A percentile compares a stretch with the other conserved stretches of the same genome.
Evolutionary conservation across 2,888 invertebrate genomes (phyloP).

Genomic region (Operophtera brumata): DNA sequence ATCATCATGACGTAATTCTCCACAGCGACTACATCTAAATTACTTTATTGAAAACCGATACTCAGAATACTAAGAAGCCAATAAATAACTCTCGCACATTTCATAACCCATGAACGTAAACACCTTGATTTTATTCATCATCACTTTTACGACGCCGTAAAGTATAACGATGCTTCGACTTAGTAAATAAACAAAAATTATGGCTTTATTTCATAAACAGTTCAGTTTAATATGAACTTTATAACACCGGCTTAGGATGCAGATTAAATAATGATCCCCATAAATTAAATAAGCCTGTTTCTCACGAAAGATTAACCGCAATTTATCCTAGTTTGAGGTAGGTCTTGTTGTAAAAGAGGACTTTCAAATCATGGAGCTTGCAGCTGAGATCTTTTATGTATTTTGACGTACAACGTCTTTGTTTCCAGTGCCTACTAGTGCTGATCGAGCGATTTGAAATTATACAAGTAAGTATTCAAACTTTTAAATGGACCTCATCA

Average conservation of each 20-base stretch:
- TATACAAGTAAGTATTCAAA: no score
- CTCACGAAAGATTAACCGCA: slow-evolving; percentile 28
- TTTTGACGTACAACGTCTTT: no score
- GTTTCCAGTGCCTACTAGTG: no score
- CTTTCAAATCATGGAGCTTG: slow-evolving; percentile 5
- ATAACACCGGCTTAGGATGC: slow-evolving; percentile 6
- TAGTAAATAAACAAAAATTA: slow-evolving; percentile 32
- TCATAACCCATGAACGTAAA: slow-evolving; percentile 27
- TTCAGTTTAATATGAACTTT: slow-evolving; percentile 16
- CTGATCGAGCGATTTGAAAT: background rate
- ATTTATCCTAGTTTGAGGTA: slow-evolving; percentile 20
- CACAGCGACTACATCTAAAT: no score
- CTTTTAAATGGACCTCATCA: no score
- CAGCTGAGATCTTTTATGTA: background rate
- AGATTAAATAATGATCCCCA: background rate
- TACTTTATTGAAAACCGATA: slow-evolving; percentile 6
- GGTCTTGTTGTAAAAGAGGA: slow-evolving; percentile 10
- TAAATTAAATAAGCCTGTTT: slow-evolving; percentile 13
- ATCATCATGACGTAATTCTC: no score
- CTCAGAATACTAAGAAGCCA: slow-evolving; percentile 3
- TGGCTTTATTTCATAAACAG: slow-evolving; percentile 18
- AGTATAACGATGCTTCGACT: slow-evolving; percentile 32
- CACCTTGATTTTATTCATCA: slow-evolving; percentile 31
- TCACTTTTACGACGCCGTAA: slow-evolving; percentile 27
- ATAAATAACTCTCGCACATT: slow-evolving; percentile 16